A percentile compares a stretch with the other conserved stretches of the same genome.
phyloP scores from a whole-genome alignment of 2,888 invertebrate species.

The Pyrochroa serraticornis region DNA sequence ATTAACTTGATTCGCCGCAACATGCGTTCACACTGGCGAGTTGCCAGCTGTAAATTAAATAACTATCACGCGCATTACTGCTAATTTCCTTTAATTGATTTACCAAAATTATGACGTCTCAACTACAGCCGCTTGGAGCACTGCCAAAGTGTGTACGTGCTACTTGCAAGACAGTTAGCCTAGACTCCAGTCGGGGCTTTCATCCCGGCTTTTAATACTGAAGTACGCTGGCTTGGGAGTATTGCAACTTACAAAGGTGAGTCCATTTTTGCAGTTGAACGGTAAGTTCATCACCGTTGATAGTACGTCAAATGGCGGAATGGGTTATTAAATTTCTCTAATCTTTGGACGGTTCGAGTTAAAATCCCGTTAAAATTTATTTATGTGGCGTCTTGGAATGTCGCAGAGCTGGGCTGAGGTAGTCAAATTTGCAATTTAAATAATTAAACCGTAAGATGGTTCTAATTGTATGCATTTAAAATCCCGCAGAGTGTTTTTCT shows the following conservation, averaged over 20 bases:
- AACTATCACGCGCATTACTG: constrained; percentile 30
- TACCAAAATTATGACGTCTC: constrained; percentile 38
- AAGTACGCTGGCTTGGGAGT: too few relatives aligned
- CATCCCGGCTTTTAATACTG: constrained; percentile 12
- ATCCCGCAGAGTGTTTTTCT: constrained; percentile 38
- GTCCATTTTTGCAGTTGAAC: too few relatives aligned
- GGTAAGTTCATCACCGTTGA: neutral
- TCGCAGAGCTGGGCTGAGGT: constrained; percentile 27
- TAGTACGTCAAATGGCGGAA: neutral
- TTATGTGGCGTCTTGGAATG: constrained; percentile 27
- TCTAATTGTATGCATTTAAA: constrained; percentile 40
- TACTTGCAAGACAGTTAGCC: constrained; percentile 20
- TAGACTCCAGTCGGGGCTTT: constrained; percentile 10
- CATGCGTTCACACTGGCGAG: constrained; percentile 32
- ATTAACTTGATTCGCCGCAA: constrained; percentile 30
- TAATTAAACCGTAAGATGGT: constrained; percentile 38
- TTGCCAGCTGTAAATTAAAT: constrained; percentile 37
- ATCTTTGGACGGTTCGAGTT: constrained; percentile 21
- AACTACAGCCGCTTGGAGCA: constrained; percentile 37
- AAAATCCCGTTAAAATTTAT: constrained; percentile 26
- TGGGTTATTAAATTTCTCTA: constrained; percentile 27
- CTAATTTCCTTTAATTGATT: constrained; percentile 37
- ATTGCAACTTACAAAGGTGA: constrained; percentile 4
- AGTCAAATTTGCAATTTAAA: constrained; percentile 41
- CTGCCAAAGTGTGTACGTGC: constrained; percentile 33